A percentile compares a stretch with the other conserved stretches of the same genome.
Conservation (phyloP, 2,888 invertebrate genomes). For the Tenthredo distinguenda region DNA sequence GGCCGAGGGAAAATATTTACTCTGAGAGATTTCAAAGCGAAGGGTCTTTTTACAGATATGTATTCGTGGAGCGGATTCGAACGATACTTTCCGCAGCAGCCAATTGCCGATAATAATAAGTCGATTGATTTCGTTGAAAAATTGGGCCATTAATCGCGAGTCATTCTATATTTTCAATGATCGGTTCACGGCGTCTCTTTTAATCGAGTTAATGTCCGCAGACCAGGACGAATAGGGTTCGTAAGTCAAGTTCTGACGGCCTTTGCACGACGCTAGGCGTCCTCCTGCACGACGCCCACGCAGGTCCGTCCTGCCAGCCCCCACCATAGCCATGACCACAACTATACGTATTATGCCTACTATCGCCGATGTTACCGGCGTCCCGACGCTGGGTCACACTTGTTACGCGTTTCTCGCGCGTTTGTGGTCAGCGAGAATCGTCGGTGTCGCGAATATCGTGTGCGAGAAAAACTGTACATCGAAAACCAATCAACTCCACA, state of each 20-base stretch:
- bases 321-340: conserved; percentile 25
- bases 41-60: neutral
- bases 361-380: conserved; percentile 21
- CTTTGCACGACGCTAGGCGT: conserved; percentile 12
- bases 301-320: conserved; percentile 3
- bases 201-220: conserved; percentile 6
- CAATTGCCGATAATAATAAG: neutral
- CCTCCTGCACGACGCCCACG: conserved; percentile 15
- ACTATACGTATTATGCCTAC: conserved; percentile 3
- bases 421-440: neutral
- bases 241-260: conserved; percentile 33
- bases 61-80: neutral
- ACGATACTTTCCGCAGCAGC: neutral
- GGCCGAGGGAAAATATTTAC: conserved; percentile 33
- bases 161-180: neutral
- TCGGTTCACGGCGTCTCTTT: conserved; percentile 3
- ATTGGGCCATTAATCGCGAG: no score
- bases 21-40: conserved; percentile 24
- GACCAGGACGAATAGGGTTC: neutral
- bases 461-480: neutral
- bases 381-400: conserved; percentile 45
- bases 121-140: neutral
- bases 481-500: neutral
- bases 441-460: neutral
- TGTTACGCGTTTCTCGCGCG: conserved; percentile 33